These are phyloP conservation scores for Brachyrhaphis roseni DNA, from an alignment of 2,797 vertebrate genomes.

Conservation along the genomic window DNA sequence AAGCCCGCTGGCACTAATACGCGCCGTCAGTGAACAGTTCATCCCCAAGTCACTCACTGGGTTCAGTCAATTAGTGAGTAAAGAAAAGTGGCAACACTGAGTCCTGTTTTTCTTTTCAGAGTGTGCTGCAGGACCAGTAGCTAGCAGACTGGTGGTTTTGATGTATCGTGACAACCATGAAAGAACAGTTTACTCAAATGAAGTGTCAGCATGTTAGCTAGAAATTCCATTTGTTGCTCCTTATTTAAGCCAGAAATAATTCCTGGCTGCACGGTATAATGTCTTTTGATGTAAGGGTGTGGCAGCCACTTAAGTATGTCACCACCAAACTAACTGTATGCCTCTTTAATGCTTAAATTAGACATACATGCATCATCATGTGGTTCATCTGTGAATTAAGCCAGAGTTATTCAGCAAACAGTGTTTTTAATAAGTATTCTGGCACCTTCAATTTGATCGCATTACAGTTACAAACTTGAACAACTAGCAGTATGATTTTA, in stretches of 20 bases:
- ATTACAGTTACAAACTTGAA: not conserved
- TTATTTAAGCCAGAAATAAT: constrained; percentile 49
- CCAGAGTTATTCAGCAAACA: not conserved
- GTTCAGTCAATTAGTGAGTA: constrained; percentile 38
- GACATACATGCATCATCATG: constrained; percentile 39
- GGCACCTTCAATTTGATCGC: not conserved
- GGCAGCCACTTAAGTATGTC: constrained; percentile 41
- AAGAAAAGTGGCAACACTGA: too few species aligned
- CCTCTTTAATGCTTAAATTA: constrained; percentile 56
- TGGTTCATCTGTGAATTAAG: constrained; percentile 31
- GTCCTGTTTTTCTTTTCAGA: too few species aligned
- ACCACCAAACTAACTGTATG: constrained; percentile 31
- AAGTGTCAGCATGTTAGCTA: constrained; percentile 40
- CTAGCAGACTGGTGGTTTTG: constrained; percentile 49
- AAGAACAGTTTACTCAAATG: constrained; percentile 43
- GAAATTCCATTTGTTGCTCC: constrained; percentile 41
- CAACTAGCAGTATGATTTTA: not conserved
- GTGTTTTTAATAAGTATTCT: not conserved
- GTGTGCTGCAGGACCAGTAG: constrained; percentile 23
- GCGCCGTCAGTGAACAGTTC: constrained; percentile 33
- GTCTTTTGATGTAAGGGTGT: constrained; percentile 58
- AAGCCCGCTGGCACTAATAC: constrained; percentile 40
- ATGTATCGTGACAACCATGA: constrained; percentile 55
- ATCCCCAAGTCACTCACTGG: constrained; percentile 28
- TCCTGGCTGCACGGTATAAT: constrained; percentile 30